These are phyloP conservation scores for Craniophora ligustri DNA, from an alignment of 2,888 invertebrate genomes.

Conservation along the genomic window DNA sequence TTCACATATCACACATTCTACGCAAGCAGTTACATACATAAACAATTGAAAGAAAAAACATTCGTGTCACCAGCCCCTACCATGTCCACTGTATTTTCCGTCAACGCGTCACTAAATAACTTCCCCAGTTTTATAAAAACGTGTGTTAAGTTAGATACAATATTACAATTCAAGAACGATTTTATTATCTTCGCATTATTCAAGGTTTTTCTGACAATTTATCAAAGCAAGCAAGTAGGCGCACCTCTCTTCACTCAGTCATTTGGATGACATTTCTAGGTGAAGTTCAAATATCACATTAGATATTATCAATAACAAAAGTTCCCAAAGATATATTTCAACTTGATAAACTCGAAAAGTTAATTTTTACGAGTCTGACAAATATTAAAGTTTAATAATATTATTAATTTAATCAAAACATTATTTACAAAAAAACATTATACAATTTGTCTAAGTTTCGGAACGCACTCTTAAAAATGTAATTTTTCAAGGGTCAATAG, in stretches of 20 bases:
- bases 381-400: too few species aligned
- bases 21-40: slow-evolving; percentile 78
- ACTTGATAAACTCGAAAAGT: too few species aligned
- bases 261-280: slow-evolving; percentile 52
- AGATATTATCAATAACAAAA: too few species aligned
- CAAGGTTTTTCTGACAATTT: slow-evolving; percentile 69
- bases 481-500: too few species aligned
- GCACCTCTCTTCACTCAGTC: slow-evolving; percentile 57
- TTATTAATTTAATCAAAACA: background rate
- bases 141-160: slow-evolving; percentile 40
- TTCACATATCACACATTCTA: slow-evolving; percentile 68
- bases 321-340: too few species aligned
- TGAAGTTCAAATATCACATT: slow-evolving; percentile 31
- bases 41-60: slow-evolving; percentile 71
- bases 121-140: slow-evolving; percentile 42
- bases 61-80: slow-evolving; percentile 60
- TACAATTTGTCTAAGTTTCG: background rate
- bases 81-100: slow-evolving; percentile 54
- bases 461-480: slow-evolving; percentile 31
- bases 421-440: background rate
- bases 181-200: slow-evolving; percentile 63
- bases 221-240: slow-evolving; percentile 55
- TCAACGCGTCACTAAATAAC: slow-evolving; percentile 31
- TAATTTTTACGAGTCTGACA: too few species aligned
- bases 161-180: slow-evolving; percentile 56